These are phyloP conservation scores for Delia radicum DNA, from an alignment of 1,140 invertebrate genomes.

Conservation along the genomic window DNA sequence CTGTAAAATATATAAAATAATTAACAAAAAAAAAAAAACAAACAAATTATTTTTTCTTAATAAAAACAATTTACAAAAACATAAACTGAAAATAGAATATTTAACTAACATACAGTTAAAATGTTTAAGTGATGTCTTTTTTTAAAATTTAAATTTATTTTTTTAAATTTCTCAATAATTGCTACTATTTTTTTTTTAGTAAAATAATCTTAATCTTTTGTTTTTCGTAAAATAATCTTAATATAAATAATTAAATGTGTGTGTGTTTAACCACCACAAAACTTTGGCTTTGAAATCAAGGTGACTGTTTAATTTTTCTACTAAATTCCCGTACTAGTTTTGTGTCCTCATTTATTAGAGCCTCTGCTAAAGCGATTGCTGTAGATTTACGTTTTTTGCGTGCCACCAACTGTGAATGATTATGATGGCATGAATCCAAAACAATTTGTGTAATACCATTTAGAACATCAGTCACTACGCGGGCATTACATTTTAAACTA, in stretches of 20 bases:
- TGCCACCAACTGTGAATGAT: constrained; percentile 40
- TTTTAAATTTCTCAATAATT: no score
- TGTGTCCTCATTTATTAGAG: neutral
- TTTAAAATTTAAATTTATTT: no score
- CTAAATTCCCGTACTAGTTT: neutral
- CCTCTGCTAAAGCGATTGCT: neutral
- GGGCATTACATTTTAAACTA: constrained; percentile 53
- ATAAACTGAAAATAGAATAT: neutral
- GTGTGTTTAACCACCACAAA: no score
- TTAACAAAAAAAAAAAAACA: neutral
- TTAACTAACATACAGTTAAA: no score
- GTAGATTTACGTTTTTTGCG: constrained; percentile 42
- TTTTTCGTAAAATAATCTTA: no score
- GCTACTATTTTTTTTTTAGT: no score
- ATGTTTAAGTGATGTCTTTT: no score
- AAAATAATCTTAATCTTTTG: no score
- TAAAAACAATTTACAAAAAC: neutral
- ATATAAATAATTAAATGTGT: no score
- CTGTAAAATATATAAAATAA: constrained; percentile 27
- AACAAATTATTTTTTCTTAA: no score
- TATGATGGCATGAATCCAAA: constrained; percentile 47
- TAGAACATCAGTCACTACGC: constrained; percentile 50
- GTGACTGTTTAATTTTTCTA: constrained; percentile 3
- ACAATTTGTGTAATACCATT: constrained; percentile 51
- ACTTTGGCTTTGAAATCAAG: neutral